Conservation (phyloP, 2,888 invertebrate species). For the Beris chalybata region DNA sequence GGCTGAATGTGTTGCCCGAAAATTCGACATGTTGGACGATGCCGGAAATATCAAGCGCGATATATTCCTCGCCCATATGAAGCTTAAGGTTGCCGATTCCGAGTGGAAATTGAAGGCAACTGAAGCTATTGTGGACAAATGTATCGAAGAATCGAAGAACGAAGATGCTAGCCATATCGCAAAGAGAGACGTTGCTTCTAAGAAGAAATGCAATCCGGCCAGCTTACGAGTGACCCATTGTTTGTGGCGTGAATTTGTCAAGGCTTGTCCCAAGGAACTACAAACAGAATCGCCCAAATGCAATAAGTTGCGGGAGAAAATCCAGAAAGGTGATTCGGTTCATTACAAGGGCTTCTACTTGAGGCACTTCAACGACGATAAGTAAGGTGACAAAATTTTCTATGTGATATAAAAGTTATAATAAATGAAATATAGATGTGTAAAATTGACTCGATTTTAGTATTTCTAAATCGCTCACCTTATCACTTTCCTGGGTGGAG, state of each 20-base stretch:
- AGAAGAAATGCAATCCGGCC: conserved; percentile 40
- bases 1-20: conserved; percentile 43
- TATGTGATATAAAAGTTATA: too few relatives aligned
- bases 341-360: conserved; percentile 23
- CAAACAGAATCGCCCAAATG: conserved; percentile 42
- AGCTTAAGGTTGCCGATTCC: conserved; percentile 38
- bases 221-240: conserved; percentile 43
- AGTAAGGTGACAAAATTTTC: neutral
- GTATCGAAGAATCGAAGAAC: conserved; percentile 39
- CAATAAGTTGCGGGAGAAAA: conserved; percentile 42
- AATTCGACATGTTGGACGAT: conserved; percentile 41
- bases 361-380: conserved; percentile 26
- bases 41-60: conserved; percentile 43
- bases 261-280: conserved; percentile 44
- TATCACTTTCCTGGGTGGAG: too few relatives aligned
- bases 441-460: too few relatives aligned
- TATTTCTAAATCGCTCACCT: too few relatives aligned
- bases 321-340: conserved; percentile 39
- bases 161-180: conserved; percentile 16
- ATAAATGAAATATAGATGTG: too few relatives aligned
- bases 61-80: conserved; percentile 37
- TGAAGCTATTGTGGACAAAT: conserved; percentile 43
- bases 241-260: conserved; percentile 42
- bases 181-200: conserved; percentile 23
- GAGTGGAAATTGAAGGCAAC: conserved; percentile 41